These are phyloP conservation scores for Stictonetta naevosa DNA, from an alignment of 2,113 vertebrate genomes.

Conservation along the genomic window DNA sequence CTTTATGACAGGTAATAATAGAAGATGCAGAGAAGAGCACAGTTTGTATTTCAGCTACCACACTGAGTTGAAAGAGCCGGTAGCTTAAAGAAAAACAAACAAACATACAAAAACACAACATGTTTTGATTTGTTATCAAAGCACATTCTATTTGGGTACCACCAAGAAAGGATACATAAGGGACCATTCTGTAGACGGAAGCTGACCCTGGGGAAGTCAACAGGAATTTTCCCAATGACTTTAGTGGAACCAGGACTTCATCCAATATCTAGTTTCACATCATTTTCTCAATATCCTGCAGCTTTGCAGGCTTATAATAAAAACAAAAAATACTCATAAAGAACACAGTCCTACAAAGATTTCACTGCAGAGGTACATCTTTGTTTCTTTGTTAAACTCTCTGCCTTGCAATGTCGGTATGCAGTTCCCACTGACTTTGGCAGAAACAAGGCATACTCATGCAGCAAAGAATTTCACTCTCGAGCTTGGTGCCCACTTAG, in stretches of 20 bases:
- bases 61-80: neutral
- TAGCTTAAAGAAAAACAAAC: neutral
- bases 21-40: slow-evolving; percentile 20
- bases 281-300: neutral
- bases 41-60: slow-evolving; percentile 42
- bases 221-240: slow-evolving; percentile 16
- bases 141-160: slow-evolving; percentile 43
- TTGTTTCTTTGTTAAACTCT: neutral
- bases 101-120: neutral
- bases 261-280: neutral
- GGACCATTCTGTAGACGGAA: neutral
- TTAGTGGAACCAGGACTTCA: neutral
- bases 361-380: neutral
- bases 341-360: neutral
- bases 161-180: neutral
- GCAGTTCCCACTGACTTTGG: neutral
- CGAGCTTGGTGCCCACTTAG: neutral
- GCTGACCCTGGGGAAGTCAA: neutral
- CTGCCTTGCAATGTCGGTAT: neutral
- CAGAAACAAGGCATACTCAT: neutral
- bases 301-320: neutral
- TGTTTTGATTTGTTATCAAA: slow-evolving; percentile 35
- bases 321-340: neutral
- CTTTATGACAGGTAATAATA: slow-evolving; percentile 67
- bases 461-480: neutral